Percentiles rank a stretch among this genome's conserved stretches.
Conservation (phyloP, 2,888 invertebrate genomes). For the Buathra laborator region DNA sequence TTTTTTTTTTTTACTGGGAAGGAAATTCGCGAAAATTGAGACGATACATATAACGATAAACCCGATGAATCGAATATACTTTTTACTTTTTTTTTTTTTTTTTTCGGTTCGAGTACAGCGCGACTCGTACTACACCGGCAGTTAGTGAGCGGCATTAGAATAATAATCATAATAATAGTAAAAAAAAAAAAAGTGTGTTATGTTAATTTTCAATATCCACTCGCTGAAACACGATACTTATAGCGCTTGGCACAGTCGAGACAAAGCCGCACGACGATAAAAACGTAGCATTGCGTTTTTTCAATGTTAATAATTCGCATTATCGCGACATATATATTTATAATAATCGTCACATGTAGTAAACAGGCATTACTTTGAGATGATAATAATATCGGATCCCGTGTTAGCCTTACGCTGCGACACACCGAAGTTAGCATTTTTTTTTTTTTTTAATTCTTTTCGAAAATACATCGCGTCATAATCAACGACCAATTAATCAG, state of each 20-base stretch:
- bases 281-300: constrained; percentile 23
- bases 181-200: background rate
- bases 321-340: constrained; percentile 17
- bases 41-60: constrained; percentile 2
- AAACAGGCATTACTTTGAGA: constrained; percentile 11
- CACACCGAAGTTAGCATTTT: constrained; percentile 19
- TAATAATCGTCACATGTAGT: constrained; percentile 14
- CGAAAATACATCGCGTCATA: constrained; percentile 7
- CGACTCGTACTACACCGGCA: constrained; percentile 22
- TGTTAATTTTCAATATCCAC: constrained; percentile 45
- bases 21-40: constrained; percentile 31
- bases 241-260: constrained; percentile 53
- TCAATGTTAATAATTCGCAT: constrained; percentile 23
- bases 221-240: constrained; percentile 39
- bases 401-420: constrained; percentile 40
- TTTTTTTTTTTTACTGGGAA: constrained; percentile 9
- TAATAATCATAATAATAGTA: background rate
- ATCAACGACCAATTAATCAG: background rate
- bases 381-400: constrained; percentile 23
- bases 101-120: constrained; percentile 26
- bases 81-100: background rate
- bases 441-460: background rate
- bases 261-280: constrained; percentile 48
- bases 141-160: constrained; percentile 52
- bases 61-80: constrained; percentile 13